Conservation (phyloP, 2,113 vertebrate species). For the Clarias magur region DNA sequence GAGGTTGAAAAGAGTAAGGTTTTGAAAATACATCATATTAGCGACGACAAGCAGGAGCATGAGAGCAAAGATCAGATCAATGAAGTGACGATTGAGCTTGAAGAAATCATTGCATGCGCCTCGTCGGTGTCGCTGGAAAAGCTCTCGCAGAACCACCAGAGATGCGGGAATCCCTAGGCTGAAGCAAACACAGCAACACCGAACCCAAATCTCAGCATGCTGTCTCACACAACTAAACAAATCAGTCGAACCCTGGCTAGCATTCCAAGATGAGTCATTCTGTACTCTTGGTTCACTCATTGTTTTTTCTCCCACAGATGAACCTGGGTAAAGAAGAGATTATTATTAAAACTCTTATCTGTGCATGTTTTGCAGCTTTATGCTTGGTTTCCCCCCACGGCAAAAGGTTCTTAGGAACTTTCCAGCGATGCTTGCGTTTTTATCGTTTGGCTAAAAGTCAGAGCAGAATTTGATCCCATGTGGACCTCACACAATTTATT, state of each 20-base stretch:
- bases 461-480: not conserved
- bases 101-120: constrained; percentile 13
- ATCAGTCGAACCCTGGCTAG: accelerated
- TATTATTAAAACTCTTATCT: not conserved
- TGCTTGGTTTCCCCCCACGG: not conserved
- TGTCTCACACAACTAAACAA: not conserved
- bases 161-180: constrained; percentile 31
- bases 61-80: not conserved
- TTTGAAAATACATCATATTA: constrained; percentile 9
- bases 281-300: not conserved
- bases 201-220: not conserved
- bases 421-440: not conserved
- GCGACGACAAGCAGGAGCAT: not conserved
- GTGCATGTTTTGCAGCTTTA: not conserved
- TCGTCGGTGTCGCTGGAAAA: constrained; percentile 5
- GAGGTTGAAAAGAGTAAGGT: not conserved
- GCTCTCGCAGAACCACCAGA: constrained; percentile 17
- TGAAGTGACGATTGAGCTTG: constrained; percentile 18
- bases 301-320: not conserved
- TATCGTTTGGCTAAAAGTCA: not conserved
- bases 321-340: not conserved
- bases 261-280: not conserved
- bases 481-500: not conserved
- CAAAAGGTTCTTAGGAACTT: not conserved
- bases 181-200: not conserved